These are phyloP conservation scores for Limnephilus auricula DNA, from an alignment of 2,888 invertebrate species.

Conservation along the genomic window DNA sequence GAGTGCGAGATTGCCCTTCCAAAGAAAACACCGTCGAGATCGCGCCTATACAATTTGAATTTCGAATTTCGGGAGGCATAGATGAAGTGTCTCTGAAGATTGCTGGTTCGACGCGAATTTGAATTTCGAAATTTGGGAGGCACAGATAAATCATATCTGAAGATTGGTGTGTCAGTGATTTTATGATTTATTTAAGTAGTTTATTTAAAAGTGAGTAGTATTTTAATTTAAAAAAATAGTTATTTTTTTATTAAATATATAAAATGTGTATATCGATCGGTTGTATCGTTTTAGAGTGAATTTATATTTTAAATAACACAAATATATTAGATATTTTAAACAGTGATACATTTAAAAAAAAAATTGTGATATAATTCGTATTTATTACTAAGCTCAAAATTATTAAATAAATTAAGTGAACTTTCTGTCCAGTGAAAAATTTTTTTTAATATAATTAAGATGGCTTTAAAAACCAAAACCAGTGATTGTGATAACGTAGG, in stretches of 20 bases:
- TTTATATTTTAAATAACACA: background rate
- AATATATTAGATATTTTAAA: background rate
- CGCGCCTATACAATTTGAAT: background rate
- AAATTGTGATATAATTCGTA: conserved; percentile 20
- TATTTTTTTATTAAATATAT: background rate
- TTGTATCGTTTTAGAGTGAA: background rate
- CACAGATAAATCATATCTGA: background rate
- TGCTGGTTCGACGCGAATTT: background rate
- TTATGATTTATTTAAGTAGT: background rate
- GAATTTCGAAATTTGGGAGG: background rate
- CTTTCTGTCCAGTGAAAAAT: background rate
- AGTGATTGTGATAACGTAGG: background rate
- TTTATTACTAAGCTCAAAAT: conserved; percentile 6
- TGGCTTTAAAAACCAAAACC: background rate
- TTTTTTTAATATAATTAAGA: background rate
- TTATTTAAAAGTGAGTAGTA: background rate
- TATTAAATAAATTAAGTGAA: background rate
- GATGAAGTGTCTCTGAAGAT: background rate
- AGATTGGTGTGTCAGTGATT: background rate
- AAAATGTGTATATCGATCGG: background rate
- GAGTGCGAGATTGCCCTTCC: conserved; percentile 12
- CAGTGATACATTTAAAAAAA: background rate
- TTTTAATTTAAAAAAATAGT: background rate
- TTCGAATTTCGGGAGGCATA: conserved; percentile 2
- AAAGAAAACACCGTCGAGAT: background rate